Evolutionary conservation across 2,797 vertebrate species (phyloP).

Genomic region (Erethizon dorsatum): DNA sequence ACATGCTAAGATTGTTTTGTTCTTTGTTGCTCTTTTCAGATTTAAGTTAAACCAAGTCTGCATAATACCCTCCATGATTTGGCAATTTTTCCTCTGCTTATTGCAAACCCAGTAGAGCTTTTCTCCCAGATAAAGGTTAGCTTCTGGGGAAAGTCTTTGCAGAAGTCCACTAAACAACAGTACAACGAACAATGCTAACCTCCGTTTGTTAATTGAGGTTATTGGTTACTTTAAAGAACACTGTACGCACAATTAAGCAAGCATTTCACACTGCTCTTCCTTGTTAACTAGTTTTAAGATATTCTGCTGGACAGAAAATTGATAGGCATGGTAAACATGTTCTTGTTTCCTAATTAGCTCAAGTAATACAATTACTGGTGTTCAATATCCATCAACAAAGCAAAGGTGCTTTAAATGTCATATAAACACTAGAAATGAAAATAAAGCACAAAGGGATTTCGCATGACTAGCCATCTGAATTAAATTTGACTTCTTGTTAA

Average conservation of each 20-base stretch:
- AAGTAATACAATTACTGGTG: conserved; percentile 77
- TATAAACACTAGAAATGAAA: conserved; percentile 70
- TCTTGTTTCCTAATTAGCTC: conserved; percentile 83
- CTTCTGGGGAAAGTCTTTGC: conserved; percentile 34
- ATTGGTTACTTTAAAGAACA: conserved; percentile 53
- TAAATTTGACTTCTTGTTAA: conserved; percentile 61
- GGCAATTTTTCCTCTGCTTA: conserved; percentile 17
- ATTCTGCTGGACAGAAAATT: conserved; percentile 76
- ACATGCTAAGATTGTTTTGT: conserved; percentile 42
- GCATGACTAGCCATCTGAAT: conserved; percentile 65
- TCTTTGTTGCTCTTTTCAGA: not conserved
- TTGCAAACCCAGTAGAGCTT: conserved; percentile 29
- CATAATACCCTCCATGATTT: conserved; percentile 45
- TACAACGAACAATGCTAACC: conserved; percentile 61
- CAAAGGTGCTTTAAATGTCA: conserved; percentile 78
- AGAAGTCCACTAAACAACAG: not conserved
- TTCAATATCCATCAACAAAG: conserved; percentile 82
- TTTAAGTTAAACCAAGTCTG: conserved; percentile 57
- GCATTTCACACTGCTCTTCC: conserved; percentile 58
- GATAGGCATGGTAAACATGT: conserved; percentile 75
- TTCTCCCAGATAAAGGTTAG: conserved; percentile 33
- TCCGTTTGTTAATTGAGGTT: conserved; percentile 66
- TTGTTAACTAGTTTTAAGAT: conserved; percentile 77
- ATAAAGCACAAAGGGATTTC: conserved; percentile 56
- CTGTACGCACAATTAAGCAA: conserved; percentile 74